A percentile compares a stretch with the other conserved stretches of the same genome.
phyloP scores from a whole-genome alignment of 2,888 invertebrate genomes.

The Platynereis dumerilii region DNA sequence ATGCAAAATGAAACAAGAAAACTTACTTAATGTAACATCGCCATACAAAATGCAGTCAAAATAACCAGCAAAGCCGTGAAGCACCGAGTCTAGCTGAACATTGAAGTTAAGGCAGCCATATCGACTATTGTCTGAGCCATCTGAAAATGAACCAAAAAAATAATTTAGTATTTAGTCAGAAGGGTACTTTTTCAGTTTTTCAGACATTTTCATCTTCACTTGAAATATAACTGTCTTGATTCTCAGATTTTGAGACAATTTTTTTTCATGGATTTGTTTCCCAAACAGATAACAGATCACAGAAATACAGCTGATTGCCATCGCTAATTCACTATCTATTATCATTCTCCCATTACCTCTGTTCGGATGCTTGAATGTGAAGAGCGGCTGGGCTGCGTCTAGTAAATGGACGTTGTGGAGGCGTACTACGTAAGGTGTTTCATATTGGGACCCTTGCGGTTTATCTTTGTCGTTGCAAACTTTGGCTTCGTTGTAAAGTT shows the following conservation, averaged over 20 bases:
- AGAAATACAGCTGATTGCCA: no score
- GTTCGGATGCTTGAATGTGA: slow-evolving; percentile 92
- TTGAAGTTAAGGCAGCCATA: slow-evolving; percentile 74
- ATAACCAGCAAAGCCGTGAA: slow-evolving; percentile 96
- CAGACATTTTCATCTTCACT: no score
- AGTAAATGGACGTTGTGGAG: slow-evolving; percentile 84
- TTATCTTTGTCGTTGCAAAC: slow-evolving; percentile 34
- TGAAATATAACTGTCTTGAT: no score
- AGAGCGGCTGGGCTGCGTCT: slow-evolving; percentile 76
- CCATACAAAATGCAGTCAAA: slow-evolving; percentile 89
- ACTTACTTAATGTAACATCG: slow-evolving; percentile 78
- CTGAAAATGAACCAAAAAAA: slow-evolving; percentile 61
- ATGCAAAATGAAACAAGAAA: no score
- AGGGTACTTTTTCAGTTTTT: no score
- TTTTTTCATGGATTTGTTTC: no score
- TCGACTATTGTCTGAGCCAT: slow-evolving; percentile 74
- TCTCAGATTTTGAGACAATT: no score
- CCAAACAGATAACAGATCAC: no score
- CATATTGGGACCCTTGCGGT: slow-evolving; percentile 67
- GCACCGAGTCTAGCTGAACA: slow-evolving; percentile 76
- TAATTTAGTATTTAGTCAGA: background rate
- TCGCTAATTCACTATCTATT: no score
- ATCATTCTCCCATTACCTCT: no score
- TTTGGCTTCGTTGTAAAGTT: slow-evolving; percentile 68
- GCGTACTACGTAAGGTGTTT: slow-evolving; percentile 92